Evolutionary conservation across 2,797 vertebrate species (phyloP).

Genomic region (Merluccius polli): DNA sequence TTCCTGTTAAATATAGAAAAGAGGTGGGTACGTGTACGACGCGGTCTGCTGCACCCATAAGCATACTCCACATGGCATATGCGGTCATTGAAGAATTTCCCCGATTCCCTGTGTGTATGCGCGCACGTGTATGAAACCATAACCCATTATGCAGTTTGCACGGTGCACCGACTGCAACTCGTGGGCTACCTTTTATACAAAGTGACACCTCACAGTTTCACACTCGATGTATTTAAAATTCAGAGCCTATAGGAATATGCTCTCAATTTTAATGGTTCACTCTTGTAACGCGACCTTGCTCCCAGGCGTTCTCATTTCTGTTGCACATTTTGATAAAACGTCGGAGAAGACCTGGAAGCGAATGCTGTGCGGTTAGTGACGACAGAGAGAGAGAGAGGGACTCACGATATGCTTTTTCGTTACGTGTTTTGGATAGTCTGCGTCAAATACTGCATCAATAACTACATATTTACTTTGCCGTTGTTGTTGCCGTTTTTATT

Average conservation of each 20-base stretch:
- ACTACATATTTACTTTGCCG: neutral
- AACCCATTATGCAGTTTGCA: neutral
- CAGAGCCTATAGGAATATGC: neutral
- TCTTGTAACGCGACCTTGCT: too few species aligned
- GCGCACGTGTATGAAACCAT: neutral
- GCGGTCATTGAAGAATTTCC: neutral
- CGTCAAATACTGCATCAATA: neutral
- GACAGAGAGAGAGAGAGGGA: neutral
- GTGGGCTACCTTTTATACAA: neutral
- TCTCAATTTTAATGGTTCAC: neutral
- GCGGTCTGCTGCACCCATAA: constrained; percentile 10
- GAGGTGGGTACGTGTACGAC: constrained; percentile 5
- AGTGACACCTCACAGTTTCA: neutral
- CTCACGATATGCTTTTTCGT: neutral
- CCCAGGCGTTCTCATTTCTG: neutral
- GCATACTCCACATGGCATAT: neutral
- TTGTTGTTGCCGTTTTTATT: neutral
- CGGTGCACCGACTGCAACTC: neutral
- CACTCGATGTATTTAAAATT: neutral
- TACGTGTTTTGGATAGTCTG: neutral
- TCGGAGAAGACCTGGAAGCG: neutral
- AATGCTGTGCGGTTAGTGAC: neutral
- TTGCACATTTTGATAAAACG: neutral
- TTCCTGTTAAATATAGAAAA: constrained; percentile 32
- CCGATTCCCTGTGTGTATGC: neutral